A percentile compares a stretch with the other conserved stretches of the same genome.
Conservation (phyloP, 2,797 vertebrate species). For the Myoxocephalus aenaeus region DNA sequence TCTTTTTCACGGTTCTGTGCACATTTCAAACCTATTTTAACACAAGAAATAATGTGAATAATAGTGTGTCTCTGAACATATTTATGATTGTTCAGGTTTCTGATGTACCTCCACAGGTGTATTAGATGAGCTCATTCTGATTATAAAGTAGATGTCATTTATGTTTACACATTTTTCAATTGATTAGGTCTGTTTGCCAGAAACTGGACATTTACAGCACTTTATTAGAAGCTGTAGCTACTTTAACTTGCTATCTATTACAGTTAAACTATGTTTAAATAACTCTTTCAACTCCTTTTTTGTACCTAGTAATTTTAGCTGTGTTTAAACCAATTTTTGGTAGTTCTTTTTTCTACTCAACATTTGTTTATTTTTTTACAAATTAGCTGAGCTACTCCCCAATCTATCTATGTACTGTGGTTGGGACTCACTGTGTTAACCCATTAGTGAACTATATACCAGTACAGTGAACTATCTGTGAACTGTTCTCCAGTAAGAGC, state of each 20-base stretch:
- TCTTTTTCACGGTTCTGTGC: neutral
- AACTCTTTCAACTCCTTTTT: neutral
- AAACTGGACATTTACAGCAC: too few species aligned
- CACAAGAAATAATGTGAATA: neutral
- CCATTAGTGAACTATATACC: slow-evolving; percentile 13
- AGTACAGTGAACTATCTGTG: slow-evolving; percentile 21
- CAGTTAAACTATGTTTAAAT: too few species aligned
- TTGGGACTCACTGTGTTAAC: neutral
- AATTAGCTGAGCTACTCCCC: neutral
- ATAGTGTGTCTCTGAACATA: neutral
- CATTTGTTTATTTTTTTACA: neutral
- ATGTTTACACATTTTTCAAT: neutral
- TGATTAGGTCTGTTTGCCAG: neutral
- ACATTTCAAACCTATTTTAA: neutral
- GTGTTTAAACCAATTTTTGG: neutral
- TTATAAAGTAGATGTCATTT: neutral
- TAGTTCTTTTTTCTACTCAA: neutral
- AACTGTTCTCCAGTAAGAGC: slow-evolving; percentile 41
- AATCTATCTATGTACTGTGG: slow-evolving; percentile 3
- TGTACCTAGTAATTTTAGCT: neutral
- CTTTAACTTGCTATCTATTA: neutral
- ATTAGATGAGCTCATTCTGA: neutral
- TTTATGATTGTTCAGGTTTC: too few species aligned
- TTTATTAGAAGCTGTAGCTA: neutral
- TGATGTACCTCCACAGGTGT: neutral